phyloP scores from a whole-genome alignment of 1,140 invertebrate genomes.

The Euwallacea fornicatus region DNA sequence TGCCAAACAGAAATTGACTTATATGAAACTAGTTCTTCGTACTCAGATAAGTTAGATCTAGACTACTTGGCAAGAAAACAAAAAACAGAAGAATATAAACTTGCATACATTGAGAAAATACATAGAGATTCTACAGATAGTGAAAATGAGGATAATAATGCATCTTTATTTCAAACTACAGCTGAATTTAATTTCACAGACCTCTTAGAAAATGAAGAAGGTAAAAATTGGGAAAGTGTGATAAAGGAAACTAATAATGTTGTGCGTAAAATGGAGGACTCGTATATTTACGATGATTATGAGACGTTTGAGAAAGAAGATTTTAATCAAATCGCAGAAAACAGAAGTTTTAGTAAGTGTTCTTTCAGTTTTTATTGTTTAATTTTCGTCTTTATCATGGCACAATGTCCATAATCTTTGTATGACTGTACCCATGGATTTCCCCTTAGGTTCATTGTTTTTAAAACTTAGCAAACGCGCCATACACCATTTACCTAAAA shows the following conservation, averaged over 20 bases:
- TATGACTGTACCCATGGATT: background rate
- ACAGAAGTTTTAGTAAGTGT: slow-evolving; percentile 17
- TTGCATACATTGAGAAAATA: background rate
- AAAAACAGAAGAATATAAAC: background rate
- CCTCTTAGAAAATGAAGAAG: background rate
- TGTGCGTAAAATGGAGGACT: slow-evolving; percentile 35
- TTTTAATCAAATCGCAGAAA: slow-evolving; percentile 36
- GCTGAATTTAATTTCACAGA: background rate
- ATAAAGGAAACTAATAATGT: slow-evolving; percentile 27
- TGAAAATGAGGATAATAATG: background rate
- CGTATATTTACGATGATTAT: slow-evolving; percentile 42
- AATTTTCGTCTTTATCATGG: background rate
- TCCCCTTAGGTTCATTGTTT: no score
- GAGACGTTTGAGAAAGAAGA: slow-evolving; percentile 38
- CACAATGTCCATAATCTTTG: background rate
- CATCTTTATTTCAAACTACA: background rate
- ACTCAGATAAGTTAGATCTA: no score
- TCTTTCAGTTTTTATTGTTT: slow-evolving; percentile 1
- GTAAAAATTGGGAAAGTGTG: slow-evolving; percentile 28
- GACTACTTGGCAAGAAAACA: no score
- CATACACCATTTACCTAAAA: background rate
- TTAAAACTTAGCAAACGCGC: background rate
- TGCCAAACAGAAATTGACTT: no score
- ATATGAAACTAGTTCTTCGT: no score
- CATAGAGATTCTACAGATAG: background rate